Percentiles rank a stretch among this genome's conserved stretches.
phyloP scores from a whole-genome alignment of 1,140 invertebrate genomes.

The Microplitis demolitor region DNA sequence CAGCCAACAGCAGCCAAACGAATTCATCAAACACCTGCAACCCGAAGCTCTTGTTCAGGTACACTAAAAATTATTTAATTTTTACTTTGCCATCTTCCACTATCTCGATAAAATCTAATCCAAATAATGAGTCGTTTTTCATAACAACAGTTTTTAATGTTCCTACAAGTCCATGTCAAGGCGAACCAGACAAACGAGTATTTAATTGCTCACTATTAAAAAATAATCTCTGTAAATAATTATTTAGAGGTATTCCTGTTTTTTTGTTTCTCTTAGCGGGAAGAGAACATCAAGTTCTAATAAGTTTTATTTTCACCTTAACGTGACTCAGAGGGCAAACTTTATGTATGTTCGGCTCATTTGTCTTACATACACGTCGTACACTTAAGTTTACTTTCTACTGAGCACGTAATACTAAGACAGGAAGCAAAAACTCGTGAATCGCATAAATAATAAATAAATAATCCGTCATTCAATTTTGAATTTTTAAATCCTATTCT shows the following conservation, averaged over 20 bases:
- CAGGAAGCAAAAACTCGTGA: not conserved
- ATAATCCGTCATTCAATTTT: not conserved
- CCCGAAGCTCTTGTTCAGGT: conserved; percentile 63
- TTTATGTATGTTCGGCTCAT: not conserved
- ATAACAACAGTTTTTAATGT: not conserved
- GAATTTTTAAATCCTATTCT: too few relatives aligned
- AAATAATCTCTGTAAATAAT: not conserved
- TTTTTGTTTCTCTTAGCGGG: not conserved
- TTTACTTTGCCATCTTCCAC: not conserved
- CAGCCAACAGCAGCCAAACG: conserved; percentile 46
- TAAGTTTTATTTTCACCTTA: not conserved
- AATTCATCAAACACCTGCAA: conserved; percentile 60
- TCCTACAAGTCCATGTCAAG: too few relatives aligned
- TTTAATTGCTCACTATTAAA: too few relatives aligned
- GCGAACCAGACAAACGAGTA: too few relatives aligned
- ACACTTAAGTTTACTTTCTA: conserved; percentile 8
- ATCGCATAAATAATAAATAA: not conserved
- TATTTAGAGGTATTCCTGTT: not conserved
- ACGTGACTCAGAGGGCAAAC: conserved; percentile 4
- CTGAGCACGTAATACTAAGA: conserved; percentile 1
- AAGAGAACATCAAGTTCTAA: not conserved
- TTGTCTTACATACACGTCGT: not conserved
- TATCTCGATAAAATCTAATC: not conserved
- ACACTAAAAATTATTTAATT: conserved; percentile 20
- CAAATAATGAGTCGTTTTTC: not conserved